Conservation (phyloP, 1,140 invertebrate genomes). For the Atta texana region DNA sequence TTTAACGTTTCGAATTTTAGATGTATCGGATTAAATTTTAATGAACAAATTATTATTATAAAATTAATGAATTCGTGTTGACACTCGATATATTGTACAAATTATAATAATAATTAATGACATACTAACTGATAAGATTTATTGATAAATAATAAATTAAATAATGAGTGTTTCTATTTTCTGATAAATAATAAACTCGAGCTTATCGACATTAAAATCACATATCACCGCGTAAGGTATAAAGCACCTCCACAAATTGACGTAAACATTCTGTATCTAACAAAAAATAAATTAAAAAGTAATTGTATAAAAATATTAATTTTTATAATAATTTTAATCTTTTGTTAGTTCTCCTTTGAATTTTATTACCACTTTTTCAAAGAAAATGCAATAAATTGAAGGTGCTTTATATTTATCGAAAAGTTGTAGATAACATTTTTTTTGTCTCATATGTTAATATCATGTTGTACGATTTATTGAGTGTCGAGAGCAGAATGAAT, state of each 20-base stretch:
- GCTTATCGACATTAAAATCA: not conserved
- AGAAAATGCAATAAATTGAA: too few relatives aligned
- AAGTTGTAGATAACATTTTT: not conserved
- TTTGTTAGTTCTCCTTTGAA: too few relatives aligned
- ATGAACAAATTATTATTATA: not conserved
- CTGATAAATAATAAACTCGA: not conserved
- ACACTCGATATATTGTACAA: not conserved
- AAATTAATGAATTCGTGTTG: not conserved
- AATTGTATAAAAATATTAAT: too few relatives aligned
- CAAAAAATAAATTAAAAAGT: too few relatives aligned
- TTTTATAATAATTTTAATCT: too few relatives aligned
- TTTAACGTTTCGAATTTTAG: not conserved
- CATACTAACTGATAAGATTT: slow-evolving; percentile 1
- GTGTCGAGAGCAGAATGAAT: not conserved
- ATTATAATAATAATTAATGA: not conserved
- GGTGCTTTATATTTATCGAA: too few relatives aligned
- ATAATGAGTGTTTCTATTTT: slow-evolving; percentile 2
- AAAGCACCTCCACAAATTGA: too few relatives aligned
- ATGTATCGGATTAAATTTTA: not conserved
- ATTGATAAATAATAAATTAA: slow-evolving; percentile 10
- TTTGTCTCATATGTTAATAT: not conserved
- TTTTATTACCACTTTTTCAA: too few relatives aligned
- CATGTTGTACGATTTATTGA: not conserved
- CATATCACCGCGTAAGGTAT: too few relatives aligned
- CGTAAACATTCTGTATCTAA: too few relatives aligned